Evolutionary conservation across 2,797 vertebrate species (phyloP), one percentile per base, ranked within the genome.

Genomic region (Menidia menidia): DNA sequence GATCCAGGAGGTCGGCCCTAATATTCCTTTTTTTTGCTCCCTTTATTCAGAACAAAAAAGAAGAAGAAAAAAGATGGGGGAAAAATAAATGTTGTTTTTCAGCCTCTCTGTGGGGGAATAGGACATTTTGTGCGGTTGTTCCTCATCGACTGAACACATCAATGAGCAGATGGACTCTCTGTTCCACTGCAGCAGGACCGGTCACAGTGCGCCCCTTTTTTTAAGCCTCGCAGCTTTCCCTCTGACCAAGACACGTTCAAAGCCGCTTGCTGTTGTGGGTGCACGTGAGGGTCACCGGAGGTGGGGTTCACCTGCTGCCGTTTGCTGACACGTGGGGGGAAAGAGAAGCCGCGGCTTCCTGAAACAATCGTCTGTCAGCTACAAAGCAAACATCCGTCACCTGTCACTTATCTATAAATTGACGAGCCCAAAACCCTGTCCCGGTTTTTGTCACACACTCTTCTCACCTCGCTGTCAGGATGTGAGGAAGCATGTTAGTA

Each of bases 61-160:
- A 25, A 25, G 25, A 25, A 25, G 2, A 25, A 25, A 25, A 25
- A 25, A 25, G 25, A 25, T 25, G 25, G 25, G 25, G 25, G 25
- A 2, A 25, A 25, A 25, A 25, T 25, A n/a, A n/a, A 25, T 25
- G 55, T 47, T 9, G 0, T 31, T 43, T 43, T 45, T 60, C 63
- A 13, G 12, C 69, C 63, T 76, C 61, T 76, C 54, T 80, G 72
- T 75, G 77, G 80, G 79, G 71, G 79, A 80, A 71, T 72, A 45
- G 68, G 73, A 54, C 68, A 82, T 86, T 89, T 89, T 90, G 60
- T 80, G 76, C 83, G 81, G 83, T 87, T 87, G 85, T 47, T 56
- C 74, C 51, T 77, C 79, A 84, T 81, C 81, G 83, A 85, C 79
- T 81, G 56, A 77, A 84, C 74, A 68, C 66, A 72, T 88, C 82